phyloP scores from a whole-genome alignment of 2,113 vertebrate genomes.

The Geococcyx californianus region DNA sequence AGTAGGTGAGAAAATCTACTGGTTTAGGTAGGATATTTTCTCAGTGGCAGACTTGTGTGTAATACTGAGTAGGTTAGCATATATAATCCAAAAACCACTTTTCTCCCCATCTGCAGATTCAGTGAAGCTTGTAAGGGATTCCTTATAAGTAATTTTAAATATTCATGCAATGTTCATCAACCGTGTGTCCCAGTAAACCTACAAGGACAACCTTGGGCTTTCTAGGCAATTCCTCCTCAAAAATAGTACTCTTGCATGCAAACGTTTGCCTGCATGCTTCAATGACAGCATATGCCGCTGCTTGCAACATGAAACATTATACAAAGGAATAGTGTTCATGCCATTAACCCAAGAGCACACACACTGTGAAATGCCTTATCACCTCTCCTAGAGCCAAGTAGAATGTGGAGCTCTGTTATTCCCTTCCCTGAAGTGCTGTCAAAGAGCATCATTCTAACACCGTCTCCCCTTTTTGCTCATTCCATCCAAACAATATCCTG shows the following conservation, averaged over 20 bases:
- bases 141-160: slow-evolving; percentile 27
- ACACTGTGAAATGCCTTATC: not conserved
- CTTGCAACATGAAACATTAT: not conserved
- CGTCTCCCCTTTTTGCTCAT: not conserved
- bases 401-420: not conserved
- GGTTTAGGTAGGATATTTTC: not conserved
- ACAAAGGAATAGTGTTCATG: not conserved
- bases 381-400: not conserved
- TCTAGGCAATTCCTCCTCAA: slow-evolving; percentile 7
- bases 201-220: slow-evolving; percentile 22
- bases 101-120: slow-evolving; percentile 2
- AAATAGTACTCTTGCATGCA: not conserved
- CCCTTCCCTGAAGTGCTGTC: not conserved
- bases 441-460: not conserved
- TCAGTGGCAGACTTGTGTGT: fast-evolving
- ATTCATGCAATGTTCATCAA: slow-evolving; percentile 25
- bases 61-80: not conserved
- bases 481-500: not conserved
- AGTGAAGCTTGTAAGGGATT: slow-evolving; percentile 42
- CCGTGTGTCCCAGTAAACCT: slow-evolving; percentile 7
- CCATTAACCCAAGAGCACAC: not conserved
- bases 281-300: slow-evolving; percentile 8
- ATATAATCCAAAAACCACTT: not conserved
- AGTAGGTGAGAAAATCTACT: not conserved
- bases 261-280: not conserved